Conservation (phyloP, 2,113 vertebrate species). For the Zosterops hypoxanthus region DNA sequence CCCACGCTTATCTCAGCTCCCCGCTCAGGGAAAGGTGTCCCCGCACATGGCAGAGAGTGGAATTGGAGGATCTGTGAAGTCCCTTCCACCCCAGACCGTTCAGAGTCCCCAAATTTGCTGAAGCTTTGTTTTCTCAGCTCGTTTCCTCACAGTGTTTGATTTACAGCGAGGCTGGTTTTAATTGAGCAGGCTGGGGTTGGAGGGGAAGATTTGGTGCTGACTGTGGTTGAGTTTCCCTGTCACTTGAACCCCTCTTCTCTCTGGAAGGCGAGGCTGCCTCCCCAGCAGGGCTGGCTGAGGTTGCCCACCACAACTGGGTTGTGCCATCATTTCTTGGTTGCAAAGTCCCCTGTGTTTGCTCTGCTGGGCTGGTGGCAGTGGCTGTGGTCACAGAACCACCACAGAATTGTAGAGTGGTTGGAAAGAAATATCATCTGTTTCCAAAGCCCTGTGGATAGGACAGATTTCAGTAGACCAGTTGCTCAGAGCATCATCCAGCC, state of each 20-base stretch:
- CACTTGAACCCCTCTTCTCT: not conserved
- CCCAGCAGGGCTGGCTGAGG: not conserved
- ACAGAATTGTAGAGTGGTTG: not conserved
- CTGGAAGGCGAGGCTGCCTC: not conserved
- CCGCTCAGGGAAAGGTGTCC: not conserved
- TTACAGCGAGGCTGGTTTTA: not conserved
- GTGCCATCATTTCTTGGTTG: fast-evolving
- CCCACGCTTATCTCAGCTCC: fast-evolving
- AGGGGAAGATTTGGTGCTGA: not conserved
- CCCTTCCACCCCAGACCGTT: not conserved
- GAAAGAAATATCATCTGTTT: not conserved
- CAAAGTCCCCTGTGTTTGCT: not conserved
- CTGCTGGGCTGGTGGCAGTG: not conserved
- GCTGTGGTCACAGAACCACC: not conserved
- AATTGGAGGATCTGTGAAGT: not conserved
- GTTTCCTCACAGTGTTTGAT: fast-evolving
- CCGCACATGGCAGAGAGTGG: fast-evolving
- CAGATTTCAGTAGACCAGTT: not conserved
- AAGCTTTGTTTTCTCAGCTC: not conserved
- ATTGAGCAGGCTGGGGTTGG: not conserved
- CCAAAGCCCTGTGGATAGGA: not conserved
- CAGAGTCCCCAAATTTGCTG: fast-evolving
- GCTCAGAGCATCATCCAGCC: not conserved
- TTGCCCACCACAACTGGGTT: not conserved
- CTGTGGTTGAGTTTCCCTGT: not conserved